Conservation (phyloP, 2,797 vertebrate genomes). For the Paedocypris micromegethes region DNA sequence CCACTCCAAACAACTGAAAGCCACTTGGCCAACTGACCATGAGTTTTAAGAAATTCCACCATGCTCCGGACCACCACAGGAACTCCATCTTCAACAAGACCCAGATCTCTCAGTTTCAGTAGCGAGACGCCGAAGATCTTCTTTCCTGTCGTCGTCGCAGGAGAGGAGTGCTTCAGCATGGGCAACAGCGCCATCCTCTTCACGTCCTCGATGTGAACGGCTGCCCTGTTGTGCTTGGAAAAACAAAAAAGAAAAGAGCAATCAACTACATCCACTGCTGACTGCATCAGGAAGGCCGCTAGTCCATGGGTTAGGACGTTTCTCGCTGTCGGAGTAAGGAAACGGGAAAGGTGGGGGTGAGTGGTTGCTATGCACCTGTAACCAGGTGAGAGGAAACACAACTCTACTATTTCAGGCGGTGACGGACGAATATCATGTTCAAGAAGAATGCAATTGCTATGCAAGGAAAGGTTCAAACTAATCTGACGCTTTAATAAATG, state of each 20-base stretch:
- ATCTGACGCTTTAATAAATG: too few species aligned
- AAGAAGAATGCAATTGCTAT: too few species aligned
- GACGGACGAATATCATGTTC: too few species aligned
- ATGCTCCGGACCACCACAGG: slow-evolving; percentile 74
- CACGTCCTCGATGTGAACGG: slow-evolving; percentile 83
- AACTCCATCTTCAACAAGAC: slow-evolving; percentile 72
- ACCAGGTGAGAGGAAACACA: slow-evolving; percentile 48
- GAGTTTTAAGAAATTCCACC: slow-evolving; percentile 74
- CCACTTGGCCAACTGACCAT: slow-evolving; percentile 66
- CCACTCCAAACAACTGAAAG: background rate
- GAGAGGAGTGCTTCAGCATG: slow-evolving; percentile 58
- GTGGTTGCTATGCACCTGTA: slow-evolving; percentile 65
- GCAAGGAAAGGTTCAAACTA: too few species aligned
- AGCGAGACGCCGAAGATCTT: slow-evolving; percentile 72
- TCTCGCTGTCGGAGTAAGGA: slow-evolving; percentile 14
- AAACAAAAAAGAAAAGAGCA: slow-evolving; percentile 58
- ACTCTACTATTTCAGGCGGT: background rate
- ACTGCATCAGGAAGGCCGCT: slow-evolving; percentile 30
- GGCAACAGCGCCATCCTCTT: slow-evolving; percentile 79
- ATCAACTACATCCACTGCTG: slow-evolving; percentile 55
- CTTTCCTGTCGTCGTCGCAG: slow-evolving; percentile 24
- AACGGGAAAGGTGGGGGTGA: slow-evolving; percentile 44
- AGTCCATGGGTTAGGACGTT: slow-evolving; percentile 5
- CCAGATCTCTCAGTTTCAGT: slow-evolving; percentile 69
- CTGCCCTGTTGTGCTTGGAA: slow-evolving; percentile 81